phyloP scores from a whole-genome alignment of 2,797 vertebrate genomes.

The Alcedo atthis region DNA sequence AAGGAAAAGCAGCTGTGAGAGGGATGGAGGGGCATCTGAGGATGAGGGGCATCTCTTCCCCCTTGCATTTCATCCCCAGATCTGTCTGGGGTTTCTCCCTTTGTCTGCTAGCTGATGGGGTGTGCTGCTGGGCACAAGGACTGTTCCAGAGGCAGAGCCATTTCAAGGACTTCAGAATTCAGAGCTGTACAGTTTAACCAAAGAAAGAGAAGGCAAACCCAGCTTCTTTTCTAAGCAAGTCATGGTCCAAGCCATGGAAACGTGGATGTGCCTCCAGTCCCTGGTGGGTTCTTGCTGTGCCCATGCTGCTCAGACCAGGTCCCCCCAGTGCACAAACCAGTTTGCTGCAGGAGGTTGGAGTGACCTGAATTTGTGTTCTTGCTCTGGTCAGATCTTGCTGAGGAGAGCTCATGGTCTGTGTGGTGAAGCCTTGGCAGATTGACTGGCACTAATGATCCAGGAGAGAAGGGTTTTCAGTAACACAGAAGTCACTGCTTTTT shows the following conservation, averaged over 20 bases:
- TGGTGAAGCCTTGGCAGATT: neutral
- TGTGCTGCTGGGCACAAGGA: neutral
- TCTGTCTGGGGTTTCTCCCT: neutral
- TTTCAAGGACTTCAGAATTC: neutral
- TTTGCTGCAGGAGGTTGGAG: neutral
- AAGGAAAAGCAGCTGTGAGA: slow-evolving; percentile 6
- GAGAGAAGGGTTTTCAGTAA: slow-evolving; percentile 39
- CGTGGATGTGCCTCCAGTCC: neutral
- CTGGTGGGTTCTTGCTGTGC: neutral
- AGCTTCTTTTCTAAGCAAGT: neutral
- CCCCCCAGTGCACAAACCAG: neutral
- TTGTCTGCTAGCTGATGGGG: neutral
- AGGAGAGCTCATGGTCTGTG: neutral
- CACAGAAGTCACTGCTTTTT: neutral
- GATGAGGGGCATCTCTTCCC: neutral
- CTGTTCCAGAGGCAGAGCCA: neutral
- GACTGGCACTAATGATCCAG: slow-evolving; percentile 10
- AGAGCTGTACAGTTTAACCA: neutral
- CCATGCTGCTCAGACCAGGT: neutral
- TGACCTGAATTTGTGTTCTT: neutral
- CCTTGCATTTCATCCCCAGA: neutral
- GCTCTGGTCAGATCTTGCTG: neutral
- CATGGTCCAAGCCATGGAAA: neutral
- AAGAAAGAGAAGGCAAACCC: neutral
- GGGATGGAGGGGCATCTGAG: too few species aligned